phyloP scores from a whole-genome alignment of 2,797 vertebrate genomes.

The Tragopan temminckii region DNA sequence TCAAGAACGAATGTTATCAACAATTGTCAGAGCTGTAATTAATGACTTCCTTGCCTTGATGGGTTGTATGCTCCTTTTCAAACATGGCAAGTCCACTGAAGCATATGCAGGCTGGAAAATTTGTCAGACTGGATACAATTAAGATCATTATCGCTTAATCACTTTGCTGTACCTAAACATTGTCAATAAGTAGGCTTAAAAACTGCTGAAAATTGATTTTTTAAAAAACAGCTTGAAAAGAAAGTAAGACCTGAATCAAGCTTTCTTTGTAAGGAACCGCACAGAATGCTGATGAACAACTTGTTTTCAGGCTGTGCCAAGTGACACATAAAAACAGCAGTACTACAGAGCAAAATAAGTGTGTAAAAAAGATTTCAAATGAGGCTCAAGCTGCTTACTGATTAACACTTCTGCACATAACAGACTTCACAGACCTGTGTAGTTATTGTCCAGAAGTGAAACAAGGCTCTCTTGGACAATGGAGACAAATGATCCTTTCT shows the following conservation, averaged over 20 bases:
- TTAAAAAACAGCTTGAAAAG: constrained; percentile 52
- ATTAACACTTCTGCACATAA: constrained; percentile 79
- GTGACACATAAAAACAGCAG: constrained; percentile 75
- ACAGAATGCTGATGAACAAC: constrained; percentile 80
- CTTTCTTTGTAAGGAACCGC: constrained; percentile 53
- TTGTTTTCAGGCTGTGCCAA: constrained; percentile 77
- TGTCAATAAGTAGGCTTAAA: constrained; percentile 23
- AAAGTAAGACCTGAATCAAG: constrained; percentile 59
- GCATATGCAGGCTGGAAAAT: constrained; percentile 37
- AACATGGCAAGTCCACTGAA: neutral
- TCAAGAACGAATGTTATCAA: constrained; percentile 6
- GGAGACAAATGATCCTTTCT: constrained; percentile 69
- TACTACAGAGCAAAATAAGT: constrained; percentile 74
- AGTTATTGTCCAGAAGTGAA: constrained; percentile 78
- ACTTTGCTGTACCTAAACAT: constrained; percentile 63
- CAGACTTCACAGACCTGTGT: constrained; percentile 63
- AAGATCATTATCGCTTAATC: constrained; percentile 73
- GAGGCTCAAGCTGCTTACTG: constrained; percentile 79
- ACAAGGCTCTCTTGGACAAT: constrained; percentile 77
- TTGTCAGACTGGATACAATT: constrained; percentile 41
- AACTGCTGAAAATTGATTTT: constrained; percentile 56
- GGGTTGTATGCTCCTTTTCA: constrained; percentile 13
- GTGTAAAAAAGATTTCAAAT: constrained; percentile 77
- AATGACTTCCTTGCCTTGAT: constrained; percentile 41
- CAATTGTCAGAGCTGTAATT: neutral